Evolutionary conservation across 2,888 invertebrate species (phyloP).

Genomic region (Dolichomitus sp.): DNA sequence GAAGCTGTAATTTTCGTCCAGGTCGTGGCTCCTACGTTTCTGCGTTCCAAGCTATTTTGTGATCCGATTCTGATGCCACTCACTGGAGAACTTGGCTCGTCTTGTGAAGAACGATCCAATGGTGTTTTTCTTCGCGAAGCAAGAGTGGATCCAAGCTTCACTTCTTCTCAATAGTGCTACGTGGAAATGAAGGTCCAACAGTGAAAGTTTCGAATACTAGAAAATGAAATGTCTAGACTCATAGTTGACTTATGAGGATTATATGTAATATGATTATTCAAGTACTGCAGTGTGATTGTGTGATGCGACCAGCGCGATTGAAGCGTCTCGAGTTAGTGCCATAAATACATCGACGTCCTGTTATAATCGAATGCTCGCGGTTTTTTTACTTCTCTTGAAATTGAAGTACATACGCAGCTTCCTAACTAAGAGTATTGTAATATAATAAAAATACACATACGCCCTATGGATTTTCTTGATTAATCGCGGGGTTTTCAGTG

Average conservation of each 20-base stretch:
- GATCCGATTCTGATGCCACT: background rate
- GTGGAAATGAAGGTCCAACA: background rate
- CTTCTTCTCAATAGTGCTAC: background rate
- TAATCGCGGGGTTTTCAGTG: slow-evolving; percentile 36
- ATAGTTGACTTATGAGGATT: slow-evolving; percentile 50
- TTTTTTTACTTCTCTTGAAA: slow-evolving; percentile 46
- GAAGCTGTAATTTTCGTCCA: slow-evolving; percentile 90
- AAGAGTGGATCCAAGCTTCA: background rate
- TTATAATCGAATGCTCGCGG: slow-evolving; percentile 60
- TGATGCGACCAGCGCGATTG: slow-evolving; percentile 62
- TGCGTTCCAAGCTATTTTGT: background rate
- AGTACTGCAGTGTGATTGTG: slow-evolving; percentile 61
- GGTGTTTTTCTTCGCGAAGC: slow-evolving; percentile 2
- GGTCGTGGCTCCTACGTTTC: background rate
- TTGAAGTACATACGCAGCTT: slow-evolving; percentile 38
- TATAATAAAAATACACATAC: slow-evolving; percentile 33
- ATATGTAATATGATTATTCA: slow-evolving; percentile 57
- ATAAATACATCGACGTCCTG: slow-evolving; percentile 68
- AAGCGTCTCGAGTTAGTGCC: slow-evolving; percentile 67
- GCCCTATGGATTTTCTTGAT: slow-evolving; percentile 31
- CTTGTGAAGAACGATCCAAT: slow-evolving; percentile 19
- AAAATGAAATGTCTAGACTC: background rate
- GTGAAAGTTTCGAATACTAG: slow-evolving; percentile 30
- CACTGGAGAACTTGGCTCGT: background rate
- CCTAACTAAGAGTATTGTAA: slow-evolving; percentile 37